Base-by-base conservation (phyloP, 2,888 invertebrate genomes). In the Hirtodrosophila alboralis region DNA sequence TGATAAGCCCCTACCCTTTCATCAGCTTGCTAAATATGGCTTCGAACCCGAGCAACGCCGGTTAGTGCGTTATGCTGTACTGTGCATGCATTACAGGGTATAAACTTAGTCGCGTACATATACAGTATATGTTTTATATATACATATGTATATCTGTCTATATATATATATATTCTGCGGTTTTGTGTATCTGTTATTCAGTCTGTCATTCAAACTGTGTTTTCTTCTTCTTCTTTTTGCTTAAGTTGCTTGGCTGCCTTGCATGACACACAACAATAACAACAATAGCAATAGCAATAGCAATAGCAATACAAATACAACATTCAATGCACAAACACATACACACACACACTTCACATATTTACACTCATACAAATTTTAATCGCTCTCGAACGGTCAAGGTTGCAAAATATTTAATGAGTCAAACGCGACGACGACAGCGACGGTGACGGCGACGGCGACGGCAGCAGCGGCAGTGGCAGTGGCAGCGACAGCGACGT, bases 331-430 rank as follows among this genome's bases (percentile, higher is more conserved):
- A 40, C 43, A 43, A n/a, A 34, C 27, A 57, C 26, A 44, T 13
- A 31, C 38, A 54, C 30, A 43, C 27, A 58, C 37, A 56, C 33
- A 33, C 10, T 12, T 14, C 12, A 30, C 3, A 30, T n/a, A 27
- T 18, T 18, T n/a, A 31, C 5, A 53, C 26, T 37, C 27, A 37
- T 43, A 65, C 37, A 74, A 43, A 72, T 68, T 83, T 83, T 85
- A 87, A 84, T 84, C 79, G 86, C 75, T 79, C 86, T 84, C 81
- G 75, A 84, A 87, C 86, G 86, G 87, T 86, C 86, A 86, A 86
- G 86, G 86, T 86, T 86, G 86, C 83, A 81, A 81, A 80, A 81
- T 81, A 84, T 81, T 84, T 84, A 81, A 84, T 83, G 83, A 81
- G 79, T 84, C 83, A 78, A 81, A 78, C 59, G 78, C 83, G 81